Evolutionary conservation across 2,888 invertebrate species (phyloP).

Genomic region (Drosophila vallismaia): DNA sequence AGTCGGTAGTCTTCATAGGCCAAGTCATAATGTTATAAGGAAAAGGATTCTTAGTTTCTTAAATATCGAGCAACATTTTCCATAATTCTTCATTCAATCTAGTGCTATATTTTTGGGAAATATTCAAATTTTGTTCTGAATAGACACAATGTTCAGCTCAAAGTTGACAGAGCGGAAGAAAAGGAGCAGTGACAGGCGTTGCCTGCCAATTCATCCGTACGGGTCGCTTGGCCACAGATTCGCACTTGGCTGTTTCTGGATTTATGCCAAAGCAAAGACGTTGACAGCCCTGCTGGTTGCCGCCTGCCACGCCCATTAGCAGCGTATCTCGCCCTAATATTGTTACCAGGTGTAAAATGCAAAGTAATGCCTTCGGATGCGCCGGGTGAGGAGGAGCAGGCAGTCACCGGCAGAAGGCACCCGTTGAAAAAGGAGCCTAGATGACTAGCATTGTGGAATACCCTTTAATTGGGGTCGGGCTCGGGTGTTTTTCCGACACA

Average conservation of each 20-base stretch:
- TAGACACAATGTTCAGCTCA: background rate
- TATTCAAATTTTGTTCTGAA: background rate
- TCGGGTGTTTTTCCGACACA: background rate
- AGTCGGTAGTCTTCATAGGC: background rate
- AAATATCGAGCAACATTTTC: background rate
- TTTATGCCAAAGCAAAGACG: slow-evolving; percentile 60
- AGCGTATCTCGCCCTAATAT: slow-evolving; percentile 39
- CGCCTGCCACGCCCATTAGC: slow-evolving; percentile 35
- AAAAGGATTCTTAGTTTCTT: background rate
- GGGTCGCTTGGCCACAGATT: slow-evolving; percentile 33
- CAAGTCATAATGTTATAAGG: background rate
- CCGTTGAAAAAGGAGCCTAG: background rate
- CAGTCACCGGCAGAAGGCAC: background rate
- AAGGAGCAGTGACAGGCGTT: slow-evolving; percentile 18
- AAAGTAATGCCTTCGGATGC: slow-evolving; percentile 71
- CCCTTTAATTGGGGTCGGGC: slow-evolving; percentile 15
- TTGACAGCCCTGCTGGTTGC: slow-evolving; percentile 24
- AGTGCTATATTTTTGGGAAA: no score
- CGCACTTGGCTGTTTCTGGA: slow-evolving; percentile 51
- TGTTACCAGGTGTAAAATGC: slow-evolving; percentile 75
- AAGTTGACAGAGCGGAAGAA: slow-evolving; percentile 22
- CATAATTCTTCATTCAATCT: background rate
- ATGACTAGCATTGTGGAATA: slow-evolving; percentile 1
- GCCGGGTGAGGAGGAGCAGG: slow-evolving; percentile 15
- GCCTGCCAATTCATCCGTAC: slow-evolving; percentile 31